Base-by-base conservation (phyloP, 2,888 invertebrate genomes). In the Polydrusus pterygomalis region DNA sequence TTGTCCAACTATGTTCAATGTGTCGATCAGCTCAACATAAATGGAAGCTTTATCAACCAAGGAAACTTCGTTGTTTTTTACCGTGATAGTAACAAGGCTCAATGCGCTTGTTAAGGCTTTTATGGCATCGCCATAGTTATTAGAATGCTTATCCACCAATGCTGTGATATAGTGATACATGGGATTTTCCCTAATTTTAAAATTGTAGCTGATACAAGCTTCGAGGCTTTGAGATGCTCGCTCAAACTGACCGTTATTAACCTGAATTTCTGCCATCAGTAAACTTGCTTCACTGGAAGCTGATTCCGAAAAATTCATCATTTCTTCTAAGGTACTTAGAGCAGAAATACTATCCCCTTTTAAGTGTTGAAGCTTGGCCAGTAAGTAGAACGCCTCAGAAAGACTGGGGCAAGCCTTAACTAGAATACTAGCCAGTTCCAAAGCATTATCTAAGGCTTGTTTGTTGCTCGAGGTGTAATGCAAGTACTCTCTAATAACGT, bases 131-230 rank as follows among this genome's bases (percentile, higher is more conserved):
- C 92, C 91, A 5, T 91, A 87, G 81, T 95, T 92, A 13, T 40
- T 51, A 69, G 91, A 91, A 81, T 93, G 91, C 85, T 95, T 96
- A 79, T 95, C 91, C 63, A 98, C 93, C 30, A 95, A 90, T 0
- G 97, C 97, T 80, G 93, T 92, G 0, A 97, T 91, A 77, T 97
- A 91, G 88, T 97, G 96, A 85, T 96, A 99, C 85, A 97, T 89
- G 0, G 97, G 96, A 87, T 95, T 94, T 76, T 98, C 97, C 79
- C 97, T 89, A 0, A 98, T 94, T 87, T 95, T 94, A 85, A 99
- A 98, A 87, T 98, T 96, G 84, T 95, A 95, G 84, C 97, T 97
- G 13, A 98, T 89, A 72, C 96, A 97, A 79, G 74, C 91, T 88
- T 98, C 98, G 58, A 99, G 88, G 70, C 93, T 93, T 85, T 97